A percentile compares a stretch with the other conserved stretches of the same genome.
phyloP scores from a whole-genome alignment of 1,140 invertebrate species.

The Drosophila trapezifrons region DNA sequence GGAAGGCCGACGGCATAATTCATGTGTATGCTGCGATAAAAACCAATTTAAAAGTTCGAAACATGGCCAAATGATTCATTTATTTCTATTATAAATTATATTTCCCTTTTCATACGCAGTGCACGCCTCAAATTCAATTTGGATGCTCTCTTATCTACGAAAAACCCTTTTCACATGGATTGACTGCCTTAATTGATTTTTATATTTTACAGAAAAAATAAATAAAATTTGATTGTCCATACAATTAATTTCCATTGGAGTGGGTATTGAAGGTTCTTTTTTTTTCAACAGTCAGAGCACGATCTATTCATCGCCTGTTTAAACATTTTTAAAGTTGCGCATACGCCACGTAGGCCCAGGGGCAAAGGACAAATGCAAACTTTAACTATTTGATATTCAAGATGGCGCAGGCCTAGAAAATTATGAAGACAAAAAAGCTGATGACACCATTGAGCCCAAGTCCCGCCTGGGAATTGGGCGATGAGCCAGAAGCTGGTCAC shows the following conservation, averaged over 20 bases:
- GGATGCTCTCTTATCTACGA: slow-evolving; percentile 1
- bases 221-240: slow-evolving; percentile 2
- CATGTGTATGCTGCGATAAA: slow-evolving; percentile 28
- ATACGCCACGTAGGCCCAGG: slow-evolving; percentile 38
- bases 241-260: slow-evolving; percentile 50
- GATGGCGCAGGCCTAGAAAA: slow-evolving; percentile 34
- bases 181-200: slow-evolving; percentile 21
- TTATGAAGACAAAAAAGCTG: slow-evolving; percentile 57
- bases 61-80: slow-evolving; percentile 10
- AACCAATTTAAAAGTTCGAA: slow-evolving; percentile 18
- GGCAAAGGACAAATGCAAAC: slow-evolving; percentile 19
- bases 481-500: slow-evolving; percentile 48
- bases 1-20: not conserved
- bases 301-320: slow-evolving; percentile 37
- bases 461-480: slow-evolving; percentile 15
- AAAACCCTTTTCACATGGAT: not conserved
- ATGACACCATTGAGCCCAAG: slow-evolving; percentile 29
- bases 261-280: slow-evolving; percentile 37
- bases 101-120: not conserved
- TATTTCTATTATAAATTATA: slow-evolving; percentile 19
- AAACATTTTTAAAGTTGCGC: slow-evolving; percentile 36
- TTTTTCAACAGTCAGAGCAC: slow-evolving; percentile 30
- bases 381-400: slow-evolving; percentile 64
- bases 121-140: slow-evolving; percentile 14
- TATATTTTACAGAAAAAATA: not conserved